These are phyloP conservation scores for Monochamus alternatus DNA, from an alignment of 2,888 invertebrate species.

Conservation along the genomic window DNA sequence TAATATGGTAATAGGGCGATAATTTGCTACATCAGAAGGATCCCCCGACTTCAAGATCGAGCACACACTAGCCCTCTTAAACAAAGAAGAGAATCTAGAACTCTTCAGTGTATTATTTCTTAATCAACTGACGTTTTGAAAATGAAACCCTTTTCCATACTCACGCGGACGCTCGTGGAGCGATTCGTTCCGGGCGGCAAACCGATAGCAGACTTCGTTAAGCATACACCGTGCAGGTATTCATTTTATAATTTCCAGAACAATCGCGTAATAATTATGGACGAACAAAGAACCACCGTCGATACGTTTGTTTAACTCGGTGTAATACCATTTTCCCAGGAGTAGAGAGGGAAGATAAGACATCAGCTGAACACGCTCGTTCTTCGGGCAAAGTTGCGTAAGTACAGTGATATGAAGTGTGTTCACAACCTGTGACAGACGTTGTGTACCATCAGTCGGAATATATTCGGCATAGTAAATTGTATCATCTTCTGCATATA, in stretches of 20 bases:
- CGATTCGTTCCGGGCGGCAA: slow-evolving; percentile 48
- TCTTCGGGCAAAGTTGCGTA: neutral
- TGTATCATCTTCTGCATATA: too few species aligned
- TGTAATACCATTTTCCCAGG: slow-evolving; percentile 24
- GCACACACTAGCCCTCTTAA: too few species aligned
- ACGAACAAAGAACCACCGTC: slow-evolving; percentile 22
- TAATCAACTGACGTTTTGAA: too few species aligned
- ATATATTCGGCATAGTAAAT: too few species aligned
- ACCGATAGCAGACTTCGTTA: slow-evolving; percentile 40
- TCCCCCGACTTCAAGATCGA: too few species aligned
- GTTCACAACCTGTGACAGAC: neutral
- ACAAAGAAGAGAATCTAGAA: too few species aligned
- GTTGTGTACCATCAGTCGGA: neutral
- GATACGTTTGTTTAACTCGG: slow-evolving; percentile 19
- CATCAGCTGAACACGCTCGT: slow-evolving; percentile 12
- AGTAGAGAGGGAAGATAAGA: slow-evolving; percentile 12
- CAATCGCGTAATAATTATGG: slow-evolving; percentile 22
- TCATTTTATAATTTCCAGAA: slow-evolving; percentile 32
- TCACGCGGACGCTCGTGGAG: neutral
- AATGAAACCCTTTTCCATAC: neutral
- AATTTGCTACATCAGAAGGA: too few species aligned
- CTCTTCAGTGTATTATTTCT: too few species aligned
- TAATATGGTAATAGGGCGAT: too few species aligned
- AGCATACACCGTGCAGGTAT: slow-evolving; percentile 30
- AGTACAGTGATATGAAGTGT: neutral